Conservation (phyloP, 2,113 vertebrate species). For the Antigone vipio region DNA sequence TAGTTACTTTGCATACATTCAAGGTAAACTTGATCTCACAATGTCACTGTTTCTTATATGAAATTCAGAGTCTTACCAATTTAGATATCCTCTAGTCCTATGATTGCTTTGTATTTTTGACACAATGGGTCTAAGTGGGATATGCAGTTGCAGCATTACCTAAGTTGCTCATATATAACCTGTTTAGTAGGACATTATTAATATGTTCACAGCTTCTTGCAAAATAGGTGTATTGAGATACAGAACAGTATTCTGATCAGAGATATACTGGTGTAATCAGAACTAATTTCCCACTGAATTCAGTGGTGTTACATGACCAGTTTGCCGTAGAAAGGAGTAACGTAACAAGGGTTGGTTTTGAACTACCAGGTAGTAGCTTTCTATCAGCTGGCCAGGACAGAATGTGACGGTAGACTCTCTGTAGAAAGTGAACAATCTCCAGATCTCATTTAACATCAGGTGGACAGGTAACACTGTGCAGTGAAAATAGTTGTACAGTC, state of each 20-base stretch:
- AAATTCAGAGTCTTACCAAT: constrained; percentile 45
- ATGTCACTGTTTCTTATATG: constrained; percentile 31
- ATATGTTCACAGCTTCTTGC: background rate
- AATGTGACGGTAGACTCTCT: background rate
- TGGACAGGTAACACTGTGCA: background rate
- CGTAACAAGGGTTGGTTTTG: background rate
- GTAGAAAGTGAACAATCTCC: background rate
- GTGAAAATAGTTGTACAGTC: constrained; percentile 12
- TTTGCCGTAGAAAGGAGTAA: background rate
- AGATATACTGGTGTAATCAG: background rate
- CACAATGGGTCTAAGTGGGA: background rate
- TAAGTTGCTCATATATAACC: background rate
- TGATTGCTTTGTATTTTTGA: background rate
- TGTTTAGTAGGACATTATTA: background rate
- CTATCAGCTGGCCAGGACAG: background rate
- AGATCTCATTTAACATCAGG: constrained; percentile 28
- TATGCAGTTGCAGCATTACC: background rate
- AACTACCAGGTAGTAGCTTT: background rate
- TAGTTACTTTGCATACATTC: constrained; percentile 24
- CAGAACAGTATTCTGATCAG: background rate
- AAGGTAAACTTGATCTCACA: constrained; percentile 53
- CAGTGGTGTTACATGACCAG: background rate
- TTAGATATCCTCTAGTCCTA: background rate
- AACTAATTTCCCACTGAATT: background rate
- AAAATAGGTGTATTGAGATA: background rate